These are phyloP conservation scores for Pelmatolapia mariae DNA, from an alignment of 2,113 vertebrate genomes.

Conservation along the genomic window DNA sequence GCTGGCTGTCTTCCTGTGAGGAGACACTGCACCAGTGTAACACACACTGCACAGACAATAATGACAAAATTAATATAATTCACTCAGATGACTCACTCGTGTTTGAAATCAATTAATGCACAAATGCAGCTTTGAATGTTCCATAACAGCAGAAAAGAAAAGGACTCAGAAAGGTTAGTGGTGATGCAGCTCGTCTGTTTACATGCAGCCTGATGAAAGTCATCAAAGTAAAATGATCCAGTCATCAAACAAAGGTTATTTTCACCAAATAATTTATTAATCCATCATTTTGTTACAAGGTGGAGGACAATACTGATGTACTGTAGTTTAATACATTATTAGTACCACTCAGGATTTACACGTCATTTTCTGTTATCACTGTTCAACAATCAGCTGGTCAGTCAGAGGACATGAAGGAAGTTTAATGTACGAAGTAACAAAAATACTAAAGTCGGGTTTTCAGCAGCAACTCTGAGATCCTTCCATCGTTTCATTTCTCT, in stretches of 20 bases:
- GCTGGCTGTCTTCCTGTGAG: neutral
- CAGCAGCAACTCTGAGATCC: neutral
- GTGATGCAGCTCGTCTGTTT: neutral
- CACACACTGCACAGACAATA: neutral
- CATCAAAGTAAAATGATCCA: neutral
- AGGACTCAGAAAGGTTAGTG: too few relatives aligned
- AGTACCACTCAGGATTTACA: slow-evolving; percentile 21
- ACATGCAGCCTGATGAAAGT: neutral
- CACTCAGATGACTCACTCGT: neutral
- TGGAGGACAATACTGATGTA: slow-evolving; percentile 25
- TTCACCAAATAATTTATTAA: slow-evolving; percentile 51
- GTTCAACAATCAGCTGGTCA: slow-evolving; percentile 48
- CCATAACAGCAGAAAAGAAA: neutral
- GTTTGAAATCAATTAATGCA: neutral
- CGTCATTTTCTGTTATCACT: neutral
- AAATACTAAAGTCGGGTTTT: neutral
- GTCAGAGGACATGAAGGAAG: neutral
- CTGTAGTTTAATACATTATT: slow-evolving; percentile 20
- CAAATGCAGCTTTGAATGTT: neutral
- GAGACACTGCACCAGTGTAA: neutral
- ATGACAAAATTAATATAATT: neutral
- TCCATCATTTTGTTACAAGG: slow-evolving; percentile 17
- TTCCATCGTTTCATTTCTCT: fast-evolving
- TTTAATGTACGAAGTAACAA: slow-evolving; percentile 30
- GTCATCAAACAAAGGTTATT: neutral